Evolutionary conservation across 2,888 invertebrate species (phyloP).

Genomic region (Sympetrum striolatum): DNA sequence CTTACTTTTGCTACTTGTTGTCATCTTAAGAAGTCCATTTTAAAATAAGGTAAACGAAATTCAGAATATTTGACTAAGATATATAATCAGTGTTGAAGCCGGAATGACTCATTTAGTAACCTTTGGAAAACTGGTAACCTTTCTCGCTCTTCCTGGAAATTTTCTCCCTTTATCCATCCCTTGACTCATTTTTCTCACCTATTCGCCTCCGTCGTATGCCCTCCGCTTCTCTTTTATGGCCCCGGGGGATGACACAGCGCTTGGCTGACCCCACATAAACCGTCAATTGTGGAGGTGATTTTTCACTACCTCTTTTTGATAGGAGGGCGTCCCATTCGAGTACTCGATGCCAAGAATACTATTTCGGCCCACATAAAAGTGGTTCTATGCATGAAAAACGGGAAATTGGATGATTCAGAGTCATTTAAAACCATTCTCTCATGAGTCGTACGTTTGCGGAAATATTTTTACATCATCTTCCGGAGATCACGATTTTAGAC

Average conservation of each 20-base stretch:
- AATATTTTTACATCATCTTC: too few relatives aligned
- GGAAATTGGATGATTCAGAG: too few relatives aligned
- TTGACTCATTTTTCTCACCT: background rate
- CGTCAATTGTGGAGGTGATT: background rate
- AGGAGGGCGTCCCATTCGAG: background rate
- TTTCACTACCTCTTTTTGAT: background rate
- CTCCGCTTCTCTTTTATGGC: background rate
- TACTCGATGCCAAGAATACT: background rate
- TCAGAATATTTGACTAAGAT: too few relatives aligned
- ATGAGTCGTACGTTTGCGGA: too few relatives aligned
- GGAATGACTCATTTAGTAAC: background rate
- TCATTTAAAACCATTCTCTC: too few relatives aligned
- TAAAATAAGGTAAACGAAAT: too few relatives aligned
- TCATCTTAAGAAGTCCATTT: too few relatives aligned
- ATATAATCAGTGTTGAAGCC: too few relatives aligned
- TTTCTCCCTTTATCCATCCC: background rate
- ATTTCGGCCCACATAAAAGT: too few relatives aligned
- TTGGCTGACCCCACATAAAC: background rate
- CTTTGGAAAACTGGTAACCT: background rate
- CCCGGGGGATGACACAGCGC: background rate
- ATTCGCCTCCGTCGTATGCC: background rate
- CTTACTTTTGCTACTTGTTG: too few relatives aligned
- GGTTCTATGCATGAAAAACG: too few relatives aligned
- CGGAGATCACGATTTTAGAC: too few relatives aligned
- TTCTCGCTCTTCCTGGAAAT: background rate